phyloP scores from a whole-genome alignment of 2,113 vertebrate species.

The Eulemur macaco region DNA sequence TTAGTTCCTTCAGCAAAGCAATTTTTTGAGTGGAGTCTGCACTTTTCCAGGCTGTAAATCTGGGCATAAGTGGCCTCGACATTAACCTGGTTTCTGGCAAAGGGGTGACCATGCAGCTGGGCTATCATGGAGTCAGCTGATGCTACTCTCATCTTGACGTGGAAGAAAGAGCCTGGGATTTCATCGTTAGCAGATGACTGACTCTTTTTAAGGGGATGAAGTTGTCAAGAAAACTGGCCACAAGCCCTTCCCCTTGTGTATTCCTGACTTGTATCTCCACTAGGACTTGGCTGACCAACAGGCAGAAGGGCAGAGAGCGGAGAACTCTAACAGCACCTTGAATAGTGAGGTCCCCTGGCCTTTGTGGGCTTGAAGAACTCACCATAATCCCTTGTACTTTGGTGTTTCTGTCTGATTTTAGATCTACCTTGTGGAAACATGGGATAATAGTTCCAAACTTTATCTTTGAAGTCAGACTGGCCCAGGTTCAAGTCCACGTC shows the following conservation, averaged over 20 bases:
- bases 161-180: neutral
- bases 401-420: neutral
- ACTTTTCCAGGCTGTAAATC: neutral
- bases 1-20: neutral
- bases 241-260: neutral
- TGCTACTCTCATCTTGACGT: neutral
- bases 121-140: neutral
- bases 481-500: neutral
- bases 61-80: neutral
- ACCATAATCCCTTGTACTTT: neutral
- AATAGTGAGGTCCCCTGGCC: neutral
- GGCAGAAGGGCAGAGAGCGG: neutral
- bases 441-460: conserved; percentile 3
- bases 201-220: neutral
- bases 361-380: neutral
- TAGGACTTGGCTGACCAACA: neutral
- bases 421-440: neutral
- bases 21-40: neutral
- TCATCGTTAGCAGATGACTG: neutral
- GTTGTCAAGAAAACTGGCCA: neutral
- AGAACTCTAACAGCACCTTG: neutral
- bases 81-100: neutral
- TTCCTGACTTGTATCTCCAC: neutral
- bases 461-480: neutral
- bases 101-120: neutral